Percentiles rank a stretch among this genome's conserved stretches.
phyloP scores from a whole-genome alignment of 2,888 invertebrate genomes.

The Cantharis nigra region DNA sequence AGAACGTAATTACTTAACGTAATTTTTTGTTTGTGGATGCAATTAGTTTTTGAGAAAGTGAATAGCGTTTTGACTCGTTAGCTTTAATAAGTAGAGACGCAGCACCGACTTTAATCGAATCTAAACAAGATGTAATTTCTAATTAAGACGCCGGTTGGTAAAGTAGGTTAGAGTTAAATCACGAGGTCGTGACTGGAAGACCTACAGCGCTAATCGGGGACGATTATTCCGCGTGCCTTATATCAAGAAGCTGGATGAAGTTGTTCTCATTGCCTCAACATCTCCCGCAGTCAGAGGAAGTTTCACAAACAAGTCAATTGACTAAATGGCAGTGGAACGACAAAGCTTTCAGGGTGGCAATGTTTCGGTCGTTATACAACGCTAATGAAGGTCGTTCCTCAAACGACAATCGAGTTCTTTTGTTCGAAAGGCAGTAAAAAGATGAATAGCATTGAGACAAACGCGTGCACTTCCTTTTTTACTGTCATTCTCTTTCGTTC shows the following conservation, averaged over 20 bases:
- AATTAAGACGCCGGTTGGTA: slow-evolving; percentile 40
- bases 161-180: slow-evolving; percentile 25
- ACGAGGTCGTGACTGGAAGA: slow-evolving; percentile 23
- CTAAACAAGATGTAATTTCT: slow-evolving; percentile 43
- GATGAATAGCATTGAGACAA: slow-evolving; percentile 34
- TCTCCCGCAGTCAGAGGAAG: slow-evolving; percentile 2
- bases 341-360: slow-evolving; percentile 16
- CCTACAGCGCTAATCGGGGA: slow-evolving; percentile 28
- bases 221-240: slow-evolving; percentile 16
- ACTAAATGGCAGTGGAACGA: slow-evolving; percentile 31
- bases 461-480: slow-evolving; percentile 29
- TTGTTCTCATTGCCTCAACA: slow-evolving; percentile 14
- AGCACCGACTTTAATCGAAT: slow-evolving; percentile 43
- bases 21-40: neutral
- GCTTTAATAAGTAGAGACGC: slow-evolving; percentile 36
- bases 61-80: slow-evolving; percentile 38
- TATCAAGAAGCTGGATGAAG: slow-evolving; percentile 20
- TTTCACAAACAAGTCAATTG: slow-evolving; percentile 34
- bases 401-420: slow-evolving; percentile 35
- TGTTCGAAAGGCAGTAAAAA: slow-evolving; percentile 34
- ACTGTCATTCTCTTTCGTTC: slow-evolving; percentile 39
- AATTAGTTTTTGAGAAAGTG: slow-evolving; percentile 3
- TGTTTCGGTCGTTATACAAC: slow-evolving; percentile 33
- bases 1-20: neutral
- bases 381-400: slow-evolving; percentile 36